These are phyloP conservation scores for Lasioglossum calceatum DNA, from an alignment of 2,888 invertebrate species.

Conservation along the genomic window DNA sequence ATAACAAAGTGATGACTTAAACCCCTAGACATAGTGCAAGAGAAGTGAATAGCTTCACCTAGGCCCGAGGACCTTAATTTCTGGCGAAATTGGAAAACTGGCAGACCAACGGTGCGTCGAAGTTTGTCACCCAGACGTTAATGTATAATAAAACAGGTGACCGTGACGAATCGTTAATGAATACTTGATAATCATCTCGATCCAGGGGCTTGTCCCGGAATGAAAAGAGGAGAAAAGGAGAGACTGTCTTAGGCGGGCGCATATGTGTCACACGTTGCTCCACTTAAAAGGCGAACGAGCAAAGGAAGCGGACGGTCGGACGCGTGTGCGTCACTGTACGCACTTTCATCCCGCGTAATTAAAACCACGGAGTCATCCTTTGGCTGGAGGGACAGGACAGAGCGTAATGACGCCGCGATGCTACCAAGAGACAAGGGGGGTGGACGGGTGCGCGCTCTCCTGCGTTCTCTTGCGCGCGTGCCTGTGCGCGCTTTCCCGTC, in stretches of 20 bases:
- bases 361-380: constrained; percentile 81
- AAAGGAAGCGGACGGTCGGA: constrained; percentile 38
- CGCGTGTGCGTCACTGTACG: constrained; percentile 66
- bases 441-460: constrained; percentile 7
- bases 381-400: constrained; percentile 62
- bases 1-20: no score
- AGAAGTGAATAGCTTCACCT: no score
- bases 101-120: no score
- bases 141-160: background rate
- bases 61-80: no score
- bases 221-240: background rate
- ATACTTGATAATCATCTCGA: background rate
- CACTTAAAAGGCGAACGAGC: constrained; percentile 62
- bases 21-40: no score
- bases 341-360: constrained; percentile 83
- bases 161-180: background rate
- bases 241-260: constrained; percentile 17
- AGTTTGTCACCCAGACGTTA: no score
- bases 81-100: no score
- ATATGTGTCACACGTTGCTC: constrained; percentile 54
- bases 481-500: constrained; percentile 15
- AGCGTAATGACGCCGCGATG: constrained; percentile 72
- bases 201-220: background rate
- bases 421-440: constrained; percentile 72
- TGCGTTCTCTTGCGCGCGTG: constrained; percentile 7